Conservation (phyloP, 2,113 vertebrate genomes). For the Pomatorhinus ruficollis region DNA sequence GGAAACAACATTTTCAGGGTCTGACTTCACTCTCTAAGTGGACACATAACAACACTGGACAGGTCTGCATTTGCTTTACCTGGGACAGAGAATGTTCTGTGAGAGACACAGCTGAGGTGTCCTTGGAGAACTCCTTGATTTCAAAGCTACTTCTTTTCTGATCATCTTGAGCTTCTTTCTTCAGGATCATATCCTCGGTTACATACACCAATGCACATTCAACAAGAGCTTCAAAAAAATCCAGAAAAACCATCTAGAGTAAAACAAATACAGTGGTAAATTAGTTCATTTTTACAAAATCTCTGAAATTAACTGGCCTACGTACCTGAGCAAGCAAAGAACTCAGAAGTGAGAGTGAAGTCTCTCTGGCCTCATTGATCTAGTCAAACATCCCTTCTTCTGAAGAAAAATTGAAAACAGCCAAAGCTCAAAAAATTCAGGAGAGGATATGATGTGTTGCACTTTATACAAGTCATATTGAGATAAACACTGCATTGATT, state of each 20-base stretch:
- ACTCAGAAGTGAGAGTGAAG: background rate
- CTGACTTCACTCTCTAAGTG: fast-evolving
- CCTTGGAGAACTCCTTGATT: background rate
- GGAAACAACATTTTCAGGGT: background rate
- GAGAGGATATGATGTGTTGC: background rate
- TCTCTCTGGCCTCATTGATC: background rate
- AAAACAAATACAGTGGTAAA: background rate
- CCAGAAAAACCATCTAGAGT: constrained; percentile 88
- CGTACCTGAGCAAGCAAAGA: background rate
- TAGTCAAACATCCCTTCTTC: background rate
- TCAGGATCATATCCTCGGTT: constrained; percentile 4
- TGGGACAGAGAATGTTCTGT: background rate
- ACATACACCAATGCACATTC: constrained; percentile 76
- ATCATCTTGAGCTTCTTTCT: background rate
- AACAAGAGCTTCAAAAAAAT: constrained; percentile 93
- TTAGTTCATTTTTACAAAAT: background rate
- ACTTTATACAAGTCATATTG: background rate
- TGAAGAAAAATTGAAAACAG: background rate
- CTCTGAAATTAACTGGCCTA: background rate
- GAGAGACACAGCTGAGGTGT: background rate
- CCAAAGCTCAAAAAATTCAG: background rate
- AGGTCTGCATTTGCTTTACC: background rate
- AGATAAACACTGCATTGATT: background rate
- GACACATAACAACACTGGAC: background rate
- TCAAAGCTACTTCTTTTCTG: background rate